These are phyloP conservation scores for Stenotaenia linearis DNA, from an alignment of 2,888 invertebrate species.

Conservation along the genomic window DNA sequence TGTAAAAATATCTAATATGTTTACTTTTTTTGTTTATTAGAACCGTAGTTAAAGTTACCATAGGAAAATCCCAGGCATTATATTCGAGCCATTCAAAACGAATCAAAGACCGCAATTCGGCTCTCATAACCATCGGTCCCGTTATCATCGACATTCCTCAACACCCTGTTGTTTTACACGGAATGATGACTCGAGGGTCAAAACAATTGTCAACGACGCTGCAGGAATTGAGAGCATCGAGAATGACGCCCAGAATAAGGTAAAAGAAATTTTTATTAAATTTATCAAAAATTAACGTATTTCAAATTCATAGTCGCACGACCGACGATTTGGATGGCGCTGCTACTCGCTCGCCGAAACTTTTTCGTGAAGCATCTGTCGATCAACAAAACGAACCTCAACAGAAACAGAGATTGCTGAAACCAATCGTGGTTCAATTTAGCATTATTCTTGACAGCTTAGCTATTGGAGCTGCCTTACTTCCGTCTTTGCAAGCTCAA, in stretches of 20 bases:
- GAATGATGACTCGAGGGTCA: conserved; percentile 94
- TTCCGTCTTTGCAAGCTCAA: conserved; percentile 95
- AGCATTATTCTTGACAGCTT: conserved; percentile 73
- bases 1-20: neutral
- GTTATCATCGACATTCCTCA: conserved; percentile 94
- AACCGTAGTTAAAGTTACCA: conserved; percentile 87
- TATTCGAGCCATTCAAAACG: conserved; percentile 75
- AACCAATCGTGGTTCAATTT: conserved; percentile 82
- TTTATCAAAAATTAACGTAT: no score
- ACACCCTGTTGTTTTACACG: conserved; percentile 94
- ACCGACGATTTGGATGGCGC: conserved; percentile 34
- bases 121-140: conserved; percentile 77
- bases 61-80: conserved; percentile 85
- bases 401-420: conserved; percentile 52
- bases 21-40: conserved; percentile 49
- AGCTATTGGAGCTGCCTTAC: conserved; percentile 84
- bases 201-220: conserved; percentile 86
- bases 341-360: conserved; percentile 35
- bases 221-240: conserved; percentile 56
- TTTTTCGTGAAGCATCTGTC: conserved; percentile 28
- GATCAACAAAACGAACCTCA: conserved; percentile 8
- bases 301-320: no score
- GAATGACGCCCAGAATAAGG: conserved; percentile 38
- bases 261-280: neutral
- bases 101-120: conserved; percentile 72